Evolutionary conservation across 1,140 invertebrate species (phyloP).

Genomic region (Drepana arcuata): DNA sequence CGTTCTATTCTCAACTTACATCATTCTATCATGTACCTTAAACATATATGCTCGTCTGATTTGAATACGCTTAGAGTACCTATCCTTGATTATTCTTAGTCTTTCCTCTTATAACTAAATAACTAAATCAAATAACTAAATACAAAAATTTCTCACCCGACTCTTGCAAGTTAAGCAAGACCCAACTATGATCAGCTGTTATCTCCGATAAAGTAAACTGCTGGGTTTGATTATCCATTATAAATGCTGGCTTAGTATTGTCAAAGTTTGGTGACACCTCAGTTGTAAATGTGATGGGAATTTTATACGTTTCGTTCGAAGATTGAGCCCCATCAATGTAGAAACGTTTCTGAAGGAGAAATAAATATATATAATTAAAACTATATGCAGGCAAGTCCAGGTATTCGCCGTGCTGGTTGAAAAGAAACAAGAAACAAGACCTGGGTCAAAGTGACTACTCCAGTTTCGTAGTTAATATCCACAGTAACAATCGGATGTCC

Average conservation of each 20-base stretch:
- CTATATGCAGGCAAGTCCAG: not conserved
- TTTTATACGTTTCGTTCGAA: constrained; percentile 68
- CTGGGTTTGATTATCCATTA: constrained; percentile 57
- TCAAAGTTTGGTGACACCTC: constrained; percentile 67
- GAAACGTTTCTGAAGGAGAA: constrained; percentile 44
- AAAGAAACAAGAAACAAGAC: constrained; percentile 16
- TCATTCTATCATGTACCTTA: no score
- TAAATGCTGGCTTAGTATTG: constrained; percentile 68
- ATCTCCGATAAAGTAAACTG: constrained; percentile 24
- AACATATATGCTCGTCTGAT: no score
- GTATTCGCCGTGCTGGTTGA: no score
- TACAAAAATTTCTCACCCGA: constrained; percentile 72
- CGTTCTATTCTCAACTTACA: no score
- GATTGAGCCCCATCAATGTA: constrained; percentile 30
- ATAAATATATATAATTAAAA: not conserved
- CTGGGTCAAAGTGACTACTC: constrained; percentile 64
- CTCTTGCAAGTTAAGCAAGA: constrained; percentile 80
- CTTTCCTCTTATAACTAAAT: no score
- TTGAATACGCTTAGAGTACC: no score
- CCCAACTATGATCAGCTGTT: constrained; percentile 69
- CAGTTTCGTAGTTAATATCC: constrained; percentile 50
- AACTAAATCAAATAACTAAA: no score
- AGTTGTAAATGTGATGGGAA: constrained; percentile 76
- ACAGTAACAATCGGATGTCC: constrained; percentile 80
- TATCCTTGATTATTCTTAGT: no score